Conservation (phyloP, 2,113 vertebrate species). For the Ariopsis seemanni region DNA sequence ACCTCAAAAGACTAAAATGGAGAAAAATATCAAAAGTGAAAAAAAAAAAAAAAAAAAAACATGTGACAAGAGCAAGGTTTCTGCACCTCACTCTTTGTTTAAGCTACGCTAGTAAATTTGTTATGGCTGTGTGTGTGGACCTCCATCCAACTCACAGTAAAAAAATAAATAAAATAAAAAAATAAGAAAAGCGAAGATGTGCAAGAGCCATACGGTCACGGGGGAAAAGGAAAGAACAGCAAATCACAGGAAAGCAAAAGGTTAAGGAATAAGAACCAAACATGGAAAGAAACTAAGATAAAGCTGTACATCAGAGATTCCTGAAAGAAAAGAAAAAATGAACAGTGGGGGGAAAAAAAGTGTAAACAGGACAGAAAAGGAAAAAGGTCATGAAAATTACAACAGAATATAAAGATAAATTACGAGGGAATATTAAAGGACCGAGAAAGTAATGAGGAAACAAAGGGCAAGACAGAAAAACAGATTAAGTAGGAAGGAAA, state of each 20-base stretch:
- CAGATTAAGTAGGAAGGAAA: background rate
- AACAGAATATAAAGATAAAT: background rate
- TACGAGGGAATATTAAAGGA: background rate
- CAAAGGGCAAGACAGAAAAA: background rate
- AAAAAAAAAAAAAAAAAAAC: slow-evolving; percentile 48
- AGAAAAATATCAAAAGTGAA: slow-evolving; percentile 31
- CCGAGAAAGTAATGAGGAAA: background rate
- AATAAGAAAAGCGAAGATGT: background rate
- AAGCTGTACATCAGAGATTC: background rate
- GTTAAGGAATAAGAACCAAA: background rate
- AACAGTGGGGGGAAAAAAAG: background rate
- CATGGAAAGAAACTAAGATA: too few relatives aligned
- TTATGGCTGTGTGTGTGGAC: background rate
- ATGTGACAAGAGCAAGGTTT: background rate
- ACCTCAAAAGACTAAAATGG: background rate
- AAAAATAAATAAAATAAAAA: background rate
- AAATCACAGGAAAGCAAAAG: background rate
- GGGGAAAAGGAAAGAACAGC: background rate
- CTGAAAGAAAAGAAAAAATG: background rate
- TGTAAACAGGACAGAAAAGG: background rate
- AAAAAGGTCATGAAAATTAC: background rate
- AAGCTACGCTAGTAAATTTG: background rate
- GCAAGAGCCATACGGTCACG: background rate
- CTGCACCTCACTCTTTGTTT: background rate
- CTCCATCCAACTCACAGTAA: background rate